These are phyloP conservation scores for Melinaea marsaeus DNA, from an alignment of 2,888 invertebrate genomes.

Conservation along the genomic window DNA sequence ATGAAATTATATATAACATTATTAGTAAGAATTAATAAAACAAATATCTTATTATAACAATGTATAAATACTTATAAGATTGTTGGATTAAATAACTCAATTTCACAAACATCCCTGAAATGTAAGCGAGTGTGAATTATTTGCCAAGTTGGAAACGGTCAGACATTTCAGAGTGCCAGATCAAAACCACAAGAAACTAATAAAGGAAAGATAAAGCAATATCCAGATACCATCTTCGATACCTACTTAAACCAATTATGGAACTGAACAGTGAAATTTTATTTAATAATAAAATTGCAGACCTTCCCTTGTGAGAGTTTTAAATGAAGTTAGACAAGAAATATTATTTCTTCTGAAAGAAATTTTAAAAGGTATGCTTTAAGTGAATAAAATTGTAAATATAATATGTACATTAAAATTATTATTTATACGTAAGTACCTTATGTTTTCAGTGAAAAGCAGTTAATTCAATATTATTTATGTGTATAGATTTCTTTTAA, in stretches of 20 bases:
- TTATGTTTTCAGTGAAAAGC: no score
- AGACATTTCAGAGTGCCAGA: conserved; percentile 18
- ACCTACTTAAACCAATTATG: conserved; percentile 13
- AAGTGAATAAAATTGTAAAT: background rate
- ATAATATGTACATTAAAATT: no score
- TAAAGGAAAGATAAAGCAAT: conserved; percentile 21
- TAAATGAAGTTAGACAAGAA: conserved; percentile 9
- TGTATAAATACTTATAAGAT: no score
- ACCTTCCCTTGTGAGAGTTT: background rate
- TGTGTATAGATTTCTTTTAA: no score
- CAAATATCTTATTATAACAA: no score
- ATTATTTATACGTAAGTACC: no score
- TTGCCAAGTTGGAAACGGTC: conserved; percentile 16
- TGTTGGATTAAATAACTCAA: background rate
- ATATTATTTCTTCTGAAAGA: conserved; percentile 11
- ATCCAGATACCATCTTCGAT: conserved; percentile 1
- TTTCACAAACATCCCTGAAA: conserved; percentile 7
- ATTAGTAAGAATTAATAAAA: background rate
- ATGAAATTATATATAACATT: background rate
- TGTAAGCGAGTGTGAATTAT: conserved; percentile 19
- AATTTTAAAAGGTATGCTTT: background rate
- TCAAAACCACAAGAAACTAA: conserved; percentile 22
- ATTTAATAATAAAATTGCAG: conserved; percentile 15
- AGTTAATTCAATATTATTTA: no score
- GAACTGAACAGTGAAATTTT: conserved; percentile 9